A percentile compares a stretch with the other conserved stretches of the same genome.
Evolutionary conservation across 2,888 invertebrate genomes (phyloP).

Genomic region (Timema cristinae): DNA sequence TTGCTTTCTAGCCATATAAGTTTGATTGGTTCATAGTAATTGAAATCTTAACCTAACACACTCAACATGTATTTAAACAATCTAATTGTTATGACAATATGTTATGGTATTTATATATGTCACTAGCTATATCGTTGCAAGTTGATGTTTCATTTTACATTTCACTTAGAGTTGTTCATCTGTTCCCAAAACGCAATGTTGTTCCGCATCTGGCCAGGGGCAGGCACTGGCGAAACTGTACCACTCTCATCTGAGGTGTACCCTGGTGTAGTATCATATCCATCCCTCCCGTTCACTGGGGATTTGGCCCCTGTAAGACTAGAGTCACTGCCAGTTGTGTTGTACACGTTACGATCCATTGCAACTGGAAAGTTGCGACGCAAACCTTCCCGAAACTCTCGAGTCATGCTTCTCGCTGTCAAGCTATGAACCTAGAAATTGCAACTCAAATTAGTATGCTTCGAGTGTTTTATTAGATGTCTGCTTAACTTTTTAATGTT

Average conservation of each 20-base stretch:
- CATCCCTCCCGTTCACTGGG: background rate
- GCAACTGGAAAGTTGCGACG: conserved; percentile 42
- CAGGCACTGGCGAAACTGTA: conserved; percentile 36
- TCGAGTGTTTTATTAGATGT: too few species aligned
- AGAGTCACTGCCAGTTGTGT: conserved; percentile 7
- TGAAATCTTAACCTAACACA: too few species aligned
- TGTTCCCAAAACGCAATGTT: conserved; percentile 45
- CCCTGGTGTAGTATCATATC: conserved; percentile 22
- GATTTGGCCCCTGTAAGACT: conserved; percentile 2
- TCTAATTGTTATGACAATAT: too few species aligned
- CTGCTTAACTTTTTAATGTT: too few species aligned
- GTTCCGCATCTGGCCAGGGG: conserved; percentile 38
- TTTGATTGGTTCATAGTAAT: too few species aligned
- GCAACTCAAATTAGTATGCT: too few species aligned
- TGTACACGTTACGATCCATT: conserved; percentile 31
- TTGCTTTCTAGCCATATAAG: too few species aligned
- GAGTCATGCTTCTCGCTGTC: conserved; percentile 74
- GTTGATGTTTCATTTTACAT: conserved; percentile 7
- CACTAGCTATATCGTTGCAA: too few species aligned
- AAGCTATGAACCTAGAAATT: conserved; percentile 59
- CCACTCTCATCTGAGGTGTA: conserved; percentile 34
- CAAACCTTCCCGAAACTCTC: conserved; percentile 67
- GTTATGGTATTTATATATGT: too few species aligned
- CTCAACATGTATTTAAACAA: too few species aligned
- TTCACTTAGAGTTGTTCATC: conserved; percentile 33